phyloP scores from a whole-genome alignment of 2,888 invertebrate species.

The Campoplex capitator region DNA sequence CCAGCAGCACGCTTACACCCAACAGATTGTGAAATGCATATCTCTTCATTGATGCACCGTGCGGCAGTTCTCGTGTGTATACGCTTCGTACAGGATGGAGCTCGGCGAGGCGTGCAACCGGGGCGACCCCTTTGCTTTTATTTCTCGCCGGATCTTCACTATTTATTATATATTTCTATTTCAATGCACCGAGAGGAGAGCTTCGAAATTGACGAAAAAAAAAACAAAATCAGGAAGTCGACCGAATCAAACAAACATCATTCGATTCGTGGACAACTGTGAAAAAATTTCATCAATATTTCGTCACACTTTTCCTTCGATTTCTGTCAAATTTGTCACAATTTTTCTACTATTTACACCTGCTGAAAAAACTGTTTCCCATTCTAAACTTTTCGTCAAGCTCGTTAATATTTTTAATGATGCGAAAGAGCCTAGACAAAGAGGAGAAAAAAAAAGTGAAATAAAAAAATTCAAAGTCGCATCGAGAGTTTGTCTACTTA shows the following conservation, averaged over 20 bases:
- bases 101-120: constrained; percentile 61
- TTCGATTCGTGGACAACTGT: not conserved
- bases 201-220: not conserved
- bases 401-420: not conserved
- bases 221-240: not conserved
- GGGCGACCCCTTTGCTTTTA: constrained; percentile 53
- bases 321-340: not conserved
- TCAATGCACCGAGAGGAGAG: not conserved
- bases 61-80: constrained; percentile 2
- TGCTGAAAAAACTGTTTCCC: not conserved
- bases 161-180: constrained; percentile 39
- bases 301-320: not conserved
- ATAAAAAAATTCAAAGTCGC: not conserved
- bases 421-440: not conserved
- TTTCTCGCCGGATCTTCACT: constrained; percentile 45
- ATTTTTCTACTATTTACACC: not conserved
- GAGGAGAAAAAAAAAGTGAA: not conserved
- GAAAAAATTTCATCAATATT: not conserved
- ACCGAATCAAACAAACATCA: not conserved
- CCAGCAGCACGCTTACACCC: constrained; percentile 8
- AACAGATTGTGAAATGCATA: constrained; percentile 27
- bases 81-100: constrained; percentile 43
- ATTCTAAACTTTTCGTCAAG: not conserved
- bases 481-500: not conserved
- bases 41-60: constrained; percentile 51